Evolutionary conservation across 1,140 invertebrate species (phyloP), one percentile per base, ranked within the genome.

Genomic region (Uloborus diversus): DNA sequence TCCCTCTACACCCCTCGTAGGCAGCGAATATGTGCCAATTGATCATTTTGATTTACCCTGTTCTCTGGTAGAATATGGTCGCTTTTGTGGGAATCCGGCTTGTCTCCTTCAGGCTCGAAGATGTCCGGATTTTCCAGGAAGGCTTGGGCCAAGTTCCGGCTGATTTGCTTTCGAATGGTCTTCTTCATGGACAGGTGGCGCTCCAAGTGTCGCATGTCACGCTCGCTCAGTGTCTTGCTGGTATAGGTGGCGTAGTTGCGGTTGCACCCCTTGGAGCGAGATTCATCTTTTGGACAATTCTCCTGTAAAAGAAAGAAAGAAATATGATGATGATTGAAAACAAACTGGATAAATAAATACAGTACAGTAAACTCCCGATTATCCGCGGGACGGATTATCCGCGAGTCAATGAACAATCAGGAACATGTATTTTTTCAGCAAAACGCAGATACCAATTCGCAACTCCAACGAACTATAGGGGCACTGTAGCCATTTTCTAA

Each of bases 141-240:
- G 4, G 92, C 92, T 83, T 92, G 91, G n/a, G 80, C 73, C 56
- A 94, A 87, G 84, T 94, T 93, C 5, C 93, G 88, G 92, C 94
- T 94, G 83, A 94, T 94, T 86, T 94, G 94, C 86, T 94, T 94
- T 51, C 93, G 86, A 73, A 94, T 94, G 5, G 93, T 94, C 85
- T 94, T 94, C 87, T 94, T 94, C 93, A 94, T 94, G 81, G 93
- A 94, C 68, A 94, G 87, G 85, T 94, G 93, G 78, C 92, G 88
- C 84, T 94, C 93, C 49, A 94, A 86, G 11, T 93, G 93, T 84
- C 93, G 92, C 23, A 93, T 90, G 84, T 93, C 92, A 23, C 89
- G 90, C 81, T 91, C 92, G 9, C 89, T 89, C 78, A 91, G 86
- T 2, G 90, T 89, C 81, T 90, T 89, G 83, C 88, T 90, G 83